Evolutionary conservation across 2,888 invertebrate genomes (phyloP).

Genomic region (Eupithecia insigniata): DNA sequence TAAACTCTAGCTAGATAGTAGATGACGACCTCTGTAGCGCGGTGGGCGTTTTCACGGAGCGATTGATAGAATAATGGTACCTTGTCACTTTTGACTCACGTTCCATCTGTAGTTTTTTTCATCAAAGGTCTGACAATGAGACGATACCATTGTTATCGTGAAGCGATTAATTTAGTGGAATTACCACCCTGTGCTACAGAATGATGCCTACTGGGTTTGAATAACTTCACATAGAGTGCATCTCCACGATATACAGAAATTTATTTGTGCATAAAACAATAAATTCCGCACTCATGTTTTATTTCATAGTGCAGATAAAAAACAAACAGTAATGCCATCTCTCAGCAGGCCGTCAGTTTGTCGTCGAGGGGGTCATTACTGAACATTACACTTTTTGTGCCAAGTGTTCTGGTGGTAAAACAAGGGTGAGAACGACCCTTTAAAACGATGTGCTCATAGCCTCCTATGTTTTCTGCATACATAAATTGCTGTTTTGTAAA

Average conservation of each 20-base stretch:
- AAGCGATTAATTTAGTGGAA: too few relatives aligned
- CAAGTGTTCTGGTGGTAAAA: conserved; percentile 82
- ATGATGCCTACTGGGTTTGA: background rate
- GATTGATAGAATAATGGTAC: too few relatives aligned
- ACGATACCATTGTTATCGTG: too few relatives aligned
- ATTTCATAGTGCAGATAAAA: conserved; percentile 38
- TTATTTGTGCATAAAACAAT: conserved; percentile 1
- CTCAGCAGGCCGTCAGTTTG: conserved; percentile 72
- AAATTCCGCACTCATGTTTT: conserved; percentile 24
- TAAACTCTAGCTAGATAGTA: too few relatives aligned
- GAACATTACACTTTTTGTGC: conserved; percentile 83
- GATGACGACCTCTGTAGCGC: too few relatives aligned
- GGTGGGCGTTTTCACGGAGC: too few relatives aligned
- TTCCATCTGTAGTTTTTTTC: too few relatives aligned
- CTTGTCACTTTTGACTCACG: too few relatives aligned
- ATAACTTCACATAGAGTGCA: background rate
- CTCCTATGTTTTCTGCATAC: conserved; percentile 70
- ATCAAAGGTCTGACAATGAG: too few relatives aligned
- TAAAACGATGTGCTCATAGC: conserved; percentile 76
- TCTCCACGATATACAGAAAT: background rate
- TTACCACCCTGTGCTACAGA: too few relatives aligned
- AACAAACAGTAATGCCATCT: conserved; percentile 61
- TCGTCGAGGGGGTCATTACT: conserved; percentile 80
- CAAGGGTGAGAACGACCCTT: conserved; percentile 83
- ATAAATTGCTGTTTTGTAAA: conserved; percentile 46